Conservation (phyloP, 2,888 invertebrate species). For the Cryptus viduatorius region DNA sequence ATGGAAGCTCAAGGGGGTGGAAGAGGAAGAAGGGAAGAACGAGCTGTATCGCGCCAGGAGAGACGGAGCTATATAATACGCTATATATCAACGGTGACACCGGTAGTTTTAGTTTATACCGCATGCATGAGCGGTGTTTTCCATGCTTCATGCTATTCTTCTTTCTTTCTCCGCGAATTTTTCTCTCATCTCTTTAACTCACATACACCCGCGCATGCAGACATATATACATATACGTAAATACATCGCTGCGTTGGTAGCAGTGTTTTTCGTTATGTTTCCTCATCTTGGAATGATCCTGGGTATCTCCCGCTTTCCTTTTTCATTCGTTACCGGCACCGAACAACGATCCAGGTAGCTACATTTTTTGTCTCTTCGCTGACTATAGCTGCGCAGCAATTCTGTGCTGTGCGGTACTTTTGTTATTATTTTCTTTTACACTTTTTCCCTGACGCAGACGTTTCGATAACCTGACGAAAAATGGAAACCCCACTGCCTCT, state of each 20-base stretch:
- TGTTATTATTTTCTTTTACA: not conserved
- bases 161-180: constrained; percentile 29
- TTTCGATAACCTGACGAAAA: constrained; percentile 12
- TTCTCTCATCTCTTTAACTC: constrained; percentile 13
- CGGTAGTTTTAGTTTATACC: constrained; percentile 79
- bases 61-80: constrained; percentile 52
- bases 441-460: not conserved
- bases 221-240: not conserved
- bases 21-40: constrained; percentile 23
- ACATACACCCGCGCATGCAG: not conserved
- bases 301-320: not conserved
- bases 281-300: constrained; percentile 10
- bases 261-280: constrained; percentile 2
- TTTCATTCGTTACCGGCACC: not conserved
- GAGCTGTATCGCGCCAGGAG: constrained; percentile 23
- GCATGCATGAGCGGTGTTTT: constrained; percentile 77
- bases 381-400: not conserved
- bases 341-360: constrained; percentile 5
- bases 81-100: constrained; percentile 78
- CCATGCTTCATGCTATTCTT: constrained; percentile 40
- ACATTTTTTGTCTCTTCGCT: not conserved
- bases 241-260: not conserved
- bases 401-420: not conserved
- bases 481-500: not conserved
- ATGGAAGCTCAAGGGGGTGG: not conserved